Base-by-base conservation (phyloP, 2,888 invertebrate species). In the Acanthosoma haemorrhoidale region DNA sequence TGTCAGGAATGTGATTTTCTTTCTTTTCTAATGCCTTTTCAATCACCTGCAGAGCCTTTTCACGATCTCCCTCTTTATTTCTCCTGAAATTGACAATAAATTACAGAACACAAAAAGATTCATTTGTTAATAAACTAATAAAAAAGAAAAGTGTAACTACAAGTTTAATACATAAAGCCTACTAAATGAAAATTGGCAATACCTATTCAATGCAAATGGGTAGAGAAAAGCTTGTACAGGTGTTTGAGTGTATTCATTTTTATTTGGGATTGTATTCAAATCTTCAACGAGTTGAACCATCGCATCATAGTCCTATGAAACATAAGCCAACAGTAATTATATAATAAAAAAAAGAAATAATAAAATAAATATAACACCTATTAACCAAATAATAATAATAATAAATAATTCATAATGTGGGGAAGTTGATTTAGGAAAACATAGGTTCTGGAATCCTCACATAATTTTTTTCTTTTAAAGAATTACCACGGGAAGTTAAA, bases 231-330 rank as follows among this genome's bases (percentile, higher is more conserved):
- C 87, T 78, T 99, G 95, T 74, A 93, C 91, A 15, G 92, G 90
- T 72, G 94, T 94, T 78, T 92, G 91, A 32, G 93, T 87, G 79
- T 92, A 92, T 79, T 92, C 92, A 78, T 90, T 90, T 73, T 92
- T 88, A 76, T 91, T 92, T 75, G 95, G 94, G 73, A 97, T 87
- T 2, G 92, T 90, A 78, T 90, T 89, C 73, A 99, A 81, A 79
- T 97, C 97, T 78, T 96, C 95, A 0, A 98, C 94, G 51, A 99
- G 84, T 76, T 93, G 92, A 18, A 99, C 97, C 90, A 99, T 99
- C 0, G 95, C 92, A 80, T 97, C 95, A 78, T 97, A 97, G 79
- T 96, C 96, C 85, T 87, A 31, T 25, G 71, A 69, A 66, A 36
- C 1, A 64, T 43, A 36, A 15, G 34, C 15, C 8, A 67, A 57